Base-by-base conservation (phyloP, 2,888 invertebrate species). In the Chymomyza amoena region DNA sequence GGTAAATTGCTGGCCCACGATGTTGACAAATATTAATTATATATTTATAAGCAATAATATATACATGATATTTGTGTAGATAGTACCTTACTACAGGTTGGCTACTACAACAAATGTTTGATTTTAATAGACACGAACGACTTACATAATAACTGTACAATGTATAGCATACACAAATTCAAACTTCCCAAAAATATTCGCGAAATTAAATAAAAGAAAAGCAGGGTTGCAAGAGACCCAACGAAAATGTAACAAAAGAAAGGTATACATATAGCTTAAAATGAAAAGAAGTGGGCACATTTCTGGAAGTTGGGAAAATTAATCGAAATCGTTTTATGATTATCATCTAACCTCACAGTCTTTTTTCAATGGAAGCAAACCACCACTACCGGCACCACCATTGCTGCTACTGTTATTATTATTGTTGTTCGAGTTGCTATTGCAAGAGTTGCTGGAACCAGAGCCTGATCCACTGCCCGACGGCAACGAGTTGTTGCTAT, bases 281-380 rank as follows among this genome's bases (percentile, higher is more conserved):
- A 61, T n/a, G 2, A 64, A 64, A 64, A 32, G 52, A 51, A 25
- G 28, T 16, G 51, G 51, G 16, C 59, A 59, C 32, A 45, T 45
- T 45, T 57, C 25, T 57, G 39, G 61, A 61, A 50, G 61, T 61
- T 5, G 13, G 25, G 45, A 20, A 45, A 61, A 50, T 45, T 25
- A 61, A 51, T 20, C 61, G 51, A 50, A 61, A 65, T 45, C 59
- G 51, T 4, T 56, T 71, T 75, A 80, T 83, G 81, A 90, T 91
- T 95, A 96, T 96, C 96, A 96, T 94, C 96, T 96, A 94, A 96
- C 96, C 94, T 96, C 96, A 93, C 96, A 96, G 93, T 96, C 96
- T 93, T 96, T 95, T 91, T 94, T 95, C 88, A 95, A 93, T 90
- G 94, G 93, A 90, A 94, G 93, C 88, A 91, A 87, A 77, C 87